These are phyloP conservation scores for Xylophagus ater DNA, from an alignment of 2,888 invertebrate species.

Conservation along the genomic window DNA sequence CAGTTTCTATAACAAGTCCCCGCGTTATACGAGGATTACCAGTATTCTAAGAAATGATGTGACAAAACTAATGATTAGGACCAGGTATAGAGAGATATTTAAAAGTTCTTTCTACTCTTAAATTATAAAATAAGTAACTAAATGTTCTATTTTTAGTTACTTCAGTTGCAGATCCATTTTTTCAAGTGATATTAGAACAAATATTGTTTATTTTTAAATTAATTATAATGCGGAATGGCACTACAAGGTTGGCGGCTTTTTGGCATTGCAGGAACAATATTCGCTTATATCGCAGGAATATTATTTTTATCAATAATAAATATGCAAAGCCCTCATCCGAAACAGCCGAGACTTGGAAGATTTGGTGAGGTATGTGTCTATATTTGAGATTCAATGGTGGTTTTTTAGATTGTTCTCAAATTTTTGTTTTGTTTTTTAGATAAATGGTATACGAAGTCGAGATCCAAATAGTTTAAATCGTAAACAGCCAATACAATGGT, in stretches of 20 bases:
- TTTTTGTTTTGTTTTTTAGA: constrained; percentile 11
- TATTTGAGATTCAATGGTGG: background rate
- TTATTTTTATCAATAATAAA: constrained; percentile 38
- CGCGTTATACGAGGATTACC: too few relatives aligned
- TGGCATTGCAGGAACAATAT: constrained; percentile 37
- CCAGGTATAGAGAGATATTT: too few relatives aligned
- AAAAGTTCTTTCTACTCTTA: too few relatives aligned
- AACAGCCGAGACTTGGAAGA: constrained; percentile 30
- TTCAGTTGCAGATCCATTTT: too few relatives aligned
- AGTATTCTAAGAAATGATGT: too few relatives aligned
- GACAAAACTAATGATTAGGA: too few relatives aligned
- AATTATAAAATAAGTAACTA: too few relatives aligned
- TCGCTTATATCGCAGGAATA: constrained; percentile 38
- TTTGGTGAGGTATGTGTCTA: constrained; percentile 31
- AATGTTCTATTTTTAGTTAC: too few relatives aligned
- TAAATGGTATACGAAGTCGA: constrained; percentile 25
- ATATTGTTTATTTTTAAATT: too few relatives aligned
- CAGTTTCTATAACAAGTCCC: too few relatives aligned
- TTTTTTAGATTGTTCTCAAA: constrained; percentile 3
- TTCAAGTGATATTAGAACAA: too few relatives aligned
- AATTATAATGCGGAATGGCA: constrained; percentile 31
- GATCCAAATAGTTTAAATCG: constrained; percentile 30
- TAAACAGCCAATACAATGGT: constrained; percentile 36
- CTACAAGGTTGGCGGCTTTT: constrained; percentile 39
- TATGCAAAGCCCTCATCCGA: constrained; percentile 35